Evolutionary conservation across 2,888 invertebrate genomes (phyloP).

Genomic region (Cerastis rubricosa): DNA sequence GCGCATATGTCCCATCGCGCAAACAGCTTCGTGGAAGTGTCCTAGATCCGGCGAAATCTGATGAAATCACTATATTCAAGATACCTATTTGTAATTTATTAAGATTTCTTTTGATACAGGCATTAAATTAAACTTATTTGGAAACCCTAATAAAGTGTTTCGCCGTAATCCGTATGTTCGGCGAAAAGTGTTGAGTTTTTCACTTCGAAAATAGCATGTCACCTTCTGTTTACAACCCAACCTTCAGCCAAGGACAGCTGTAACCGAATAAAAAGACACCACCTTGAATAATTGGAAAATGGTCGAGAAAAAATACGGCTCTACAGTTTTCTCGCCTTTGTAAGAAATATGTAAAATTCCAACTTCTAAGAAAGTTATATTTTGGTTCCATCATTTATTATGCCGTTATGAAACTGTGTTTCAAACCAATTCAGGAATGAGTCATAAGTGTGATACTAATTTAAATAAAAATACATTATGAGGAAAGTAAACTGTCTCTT

Average conservation of each 20-base stretch:
- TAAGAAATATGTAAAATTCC: conserved; percentile 38
- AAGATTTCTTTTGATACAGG: neutral
- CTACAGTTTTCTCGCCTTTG: conserved; percentile 28
- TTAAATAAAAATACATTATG: neutral
- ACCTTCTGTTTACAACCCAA: conserved; percentile 37
- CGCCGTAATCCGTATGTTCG: neutral
- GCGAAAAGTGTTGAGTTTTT: neutral
- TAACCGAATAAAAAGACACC: conserved; percentile 52
- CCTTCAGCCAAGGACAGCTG: conserved; percentile 46
- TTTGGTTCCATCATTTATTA: neutral
- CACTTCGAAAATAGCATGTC: conserved; percentile 26
- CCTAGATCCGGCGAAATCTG: neutral
- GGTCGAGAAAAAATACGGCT: conserved; percentile 40
- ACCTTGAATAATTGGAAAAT: conserved; percentile 59
- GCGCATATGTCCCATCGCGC: too few species aligned
- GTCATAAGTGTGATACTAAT: neutral
- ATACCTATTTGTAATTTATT: neutral
- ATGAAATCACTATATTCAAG: neutral
- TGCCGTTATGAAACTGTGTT: neutral
- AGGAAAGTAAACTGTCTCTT: neutral
- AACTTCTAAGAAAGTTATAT: neutral
- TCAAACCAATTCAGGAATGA: neutral
- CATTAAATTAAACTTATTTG: neutral
- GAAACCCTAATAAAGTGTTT: neutral
- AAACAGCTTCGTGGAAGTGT: too few species aligned